A percentile compares a stretch with the other conserved stretches of the same genome.
These are phyloP conservation scores for Spodoptera littoralis DNA, from an alignment of 2,888 invertebrate genomes.

Conservation along the genomic window DNA sequence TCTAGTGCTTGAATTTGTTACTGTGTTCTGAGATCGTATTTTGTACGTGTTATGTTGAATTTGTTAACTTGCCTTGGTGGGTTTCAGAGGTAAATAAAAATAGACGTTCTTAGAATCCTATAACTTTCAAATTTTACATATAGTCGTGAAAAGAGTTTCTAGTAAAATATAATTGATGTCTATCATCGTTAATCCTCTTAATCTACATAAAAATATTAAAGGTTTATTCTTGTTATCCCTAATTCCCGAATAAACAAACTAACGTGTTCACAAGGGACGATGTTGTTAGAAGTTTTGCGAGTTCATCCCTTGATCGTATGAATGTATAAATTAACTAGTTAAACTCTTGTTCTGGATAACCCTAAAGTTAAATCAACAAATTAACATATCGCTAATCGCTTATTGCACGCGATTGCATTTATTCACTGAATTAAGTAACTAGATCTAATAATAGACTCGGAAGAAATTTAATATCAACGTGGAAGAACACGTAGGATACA, in stretches of 20 bases:
- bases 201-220: too few species aligned
- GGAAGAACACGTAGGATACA: constrained; percentile 14
- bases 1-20: constrained; percentile 14
- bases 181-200: too few species aligned
- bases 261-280: background rate
- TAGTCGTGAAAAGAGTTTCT: too few species aligned
- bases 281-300: too few species aligned
- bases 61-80: background rate
- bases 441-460: constrained; percentile 16
- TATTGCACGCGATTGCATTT: constrained; percentile 24
- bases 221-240: background rate
- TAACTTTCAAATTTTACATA: too few species aligned
- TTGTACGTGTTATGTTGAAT: constrained; percentile 1
- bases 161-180: too few species aligned
- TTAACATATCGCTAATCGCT: constrained; percentile 44
- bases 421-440: constrained; percentile 12
- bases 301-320: too few species aligned
- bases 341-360: background rate
- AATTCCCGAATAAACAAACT: constrained; percentile 9
- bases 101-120: too few species aligned
- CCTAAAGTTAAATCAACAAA: constrained; percentile 26
- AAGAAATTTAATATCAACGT: constrained; percentile 18
- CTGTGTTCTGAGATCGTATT: background rate
- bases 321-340: too few species aligned
- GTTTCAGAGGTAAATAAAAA: too few species aligned